Percentiles rank a stretch among this genome's conserved stretches.
Evolutionary conservation across 2,888 invertebrate species (phyloP).

Genomic region (Formica aserva): DNA sequence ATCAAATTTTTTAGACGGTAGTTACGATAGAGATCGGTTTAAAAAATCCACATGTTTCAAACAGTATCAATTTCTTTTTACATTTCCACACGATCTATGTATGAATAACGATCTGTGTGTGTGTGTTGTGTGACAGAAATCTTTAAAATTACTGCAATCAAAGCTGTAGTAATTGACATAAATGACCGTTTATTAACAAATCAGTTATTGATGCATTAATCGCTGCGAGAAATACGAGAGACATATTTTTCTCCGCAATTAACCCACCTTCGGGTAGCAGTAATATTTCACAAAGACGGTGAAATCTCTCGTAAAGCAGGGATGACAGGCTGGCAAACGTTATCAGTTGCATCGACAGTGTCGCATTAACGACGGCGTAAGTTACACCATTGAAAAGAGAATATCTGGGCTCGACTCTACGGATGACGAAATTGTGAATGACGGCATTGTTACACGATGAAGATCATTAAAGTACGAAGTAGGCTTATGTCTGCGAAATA

Average conservation of each 20-base stretch:
- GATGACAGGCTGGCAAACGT: conserved; percentile 68
- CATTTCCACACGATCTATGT: not conserved
- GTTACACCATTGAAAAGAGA: conserved; percentile 65
- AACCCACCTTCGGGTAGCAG: conserved; percentile 61
- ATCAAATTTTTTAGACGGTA: not conserved
- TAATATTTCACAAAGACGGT: conserved; percentile 58
- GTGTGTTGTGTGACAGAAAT: not conserved
- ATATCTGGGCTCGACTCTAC: conserved; percentile 66
- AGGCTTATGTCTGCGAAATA: not conserved
- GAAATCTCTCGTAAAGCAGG: conserved; percentile 64
- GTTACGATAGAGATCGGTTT: not conserved
- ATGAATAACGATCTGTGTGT: not conserved
- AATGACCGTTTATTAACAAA: not conserved
- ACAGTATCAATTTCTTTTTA: not conserved
- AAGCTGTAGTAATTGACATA: not conserved
- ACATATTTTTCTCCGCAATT: conserved; percentile 10
- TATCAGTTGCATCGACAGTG: conserved; percentile 72
- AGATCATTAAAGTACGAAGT: not conserved
- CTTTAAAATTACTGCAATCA: not conserved
- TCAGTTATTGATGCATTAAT: not conserved
- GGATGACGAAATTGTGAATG: conserved; percentile 10
- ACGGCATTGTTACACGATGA: not conserved
- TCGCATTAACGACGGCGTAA: conserved; percentile 67
- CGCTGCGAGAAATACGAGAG: not conserved
- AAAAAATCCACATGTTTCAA: not conserved